Conservation (phyloP, 2,113 vertebrate species). For the Chaetops frenatus region DNA sequence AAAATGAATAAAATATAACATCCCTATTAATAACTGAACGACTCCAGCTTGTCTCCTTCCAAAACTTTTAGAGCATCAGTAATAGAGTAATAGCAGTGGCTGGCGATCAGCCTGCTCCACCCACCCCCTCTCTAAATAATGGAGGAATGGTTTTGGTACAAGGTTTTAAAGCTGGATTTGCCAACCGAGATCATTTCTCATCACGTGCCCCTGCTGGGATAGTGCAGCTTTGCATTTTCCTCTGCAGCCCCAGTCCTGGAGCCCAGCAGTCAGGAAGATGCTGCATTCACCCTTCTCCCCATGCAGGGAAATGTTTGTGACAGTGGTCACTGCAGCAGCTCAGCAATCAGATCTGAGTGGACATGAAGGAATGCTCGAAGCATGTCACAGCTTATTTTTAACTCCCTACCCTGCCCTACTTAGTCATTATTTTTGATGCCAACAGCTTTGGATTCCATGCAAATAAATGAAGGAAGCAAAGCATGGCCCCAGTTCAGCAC, state of each 20-base stretch:
- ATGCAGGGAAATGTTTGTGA: not conserved
- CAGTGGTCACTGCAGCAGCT: constrained; percentile 7
- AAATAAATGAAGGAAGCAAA: not conserved
- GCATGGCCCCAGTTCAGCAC: not conserved
- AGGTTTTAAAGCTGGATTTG: not conserved
- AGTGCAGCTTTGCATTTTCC: not conserved
- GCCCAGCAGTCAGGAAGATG: not conserved
- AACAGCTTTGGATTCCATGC: not conserved
- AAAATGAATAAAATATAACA: constrained; percentile 34
- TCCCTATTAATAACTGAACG: constrained; percentile 44
- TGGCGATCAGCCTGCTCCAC: constrained; percentile 12
- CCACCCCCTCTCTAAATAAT: constrained; percentile 37
- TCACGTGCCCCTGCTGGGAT: not conserved
- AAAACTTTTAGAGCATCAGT: constrained; percentile 35
- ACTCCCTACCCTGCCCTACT: not conserved
- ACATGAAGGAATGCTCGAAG: constrained; percentile 13
- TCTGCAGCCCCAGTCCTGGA: not conserved
- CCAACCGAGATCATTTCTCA: not conserved
- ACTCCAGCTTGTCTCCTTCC: not conserved
- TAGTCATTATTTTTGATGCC: not conserved
- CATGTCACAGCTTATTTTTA: not conserved
- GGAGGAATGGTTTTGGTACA: not conserved
- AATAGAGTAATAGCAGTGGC: not conserved
- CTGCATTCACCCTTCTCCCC: not conserved
- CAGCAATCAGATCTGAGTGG: not conserved